Base-by-base conservation (phyloP, 2,113 vertebrate species). In the Semicossyphus pulcher region DNA sequence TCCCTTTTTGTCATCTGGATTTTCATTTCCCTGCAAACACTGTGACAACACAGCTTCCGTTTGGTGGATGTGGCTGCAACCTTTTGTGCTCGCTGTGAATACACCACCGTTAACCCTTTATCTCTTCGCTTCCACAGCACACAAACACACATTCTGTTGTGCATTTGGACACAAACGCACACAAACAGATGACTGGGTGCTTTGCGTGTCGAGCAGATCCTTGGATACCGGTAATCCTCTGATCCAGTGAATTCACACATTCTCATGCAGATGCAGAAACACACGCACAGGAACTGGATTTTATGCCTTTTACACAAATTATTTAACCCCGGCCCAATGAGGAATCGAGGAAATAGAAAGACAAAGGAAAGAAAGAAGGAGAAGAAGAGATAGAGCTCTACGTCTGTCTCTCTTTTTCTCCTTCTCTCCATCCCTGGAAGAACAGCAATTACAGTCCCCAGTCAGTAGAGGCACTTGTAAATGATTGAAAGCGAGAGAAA, bases 181-280 rank as follows among this genome's bases (percentile, higher is more conserved):
- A 4, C 9, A 34, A 72, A 42, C 54, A 53, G 53, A 85, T 77
- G 48, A 74, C 20, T 70, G 54, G 37, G 34, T 79, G 47, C 68
- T 69, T 73, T 49, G 68, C 52, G 9, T 71, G 77, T 73, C 11
- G 11, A 71, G 66, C 45, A 83, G 71, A 82, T 87, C 86, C 75
- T 79, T 68, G 26, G 67, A 83, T 64, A 57, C 16, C 39, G 23
- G 26, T 88, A 84, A 89, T 87, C 75, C 79, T 44, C 32, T 72
- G 61, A 79, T 83, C 51, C 67, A 67, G 74, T 67, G 23, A 44
- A 85, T 45, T 62, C 63, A 63, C 59, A 72, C 45, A 41, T 12
- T 20, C 39, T 37, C 39, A 49, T 29, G 20, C 51, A 65, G 6
- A 39, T 11, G 44, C 64, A n/a, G 3, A 36, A 1, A 60, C 23